Base-by-base conservation (phyloP, 2,797 vertebrate genomes). In the Oryzias dopingdopingensis region DNA sequence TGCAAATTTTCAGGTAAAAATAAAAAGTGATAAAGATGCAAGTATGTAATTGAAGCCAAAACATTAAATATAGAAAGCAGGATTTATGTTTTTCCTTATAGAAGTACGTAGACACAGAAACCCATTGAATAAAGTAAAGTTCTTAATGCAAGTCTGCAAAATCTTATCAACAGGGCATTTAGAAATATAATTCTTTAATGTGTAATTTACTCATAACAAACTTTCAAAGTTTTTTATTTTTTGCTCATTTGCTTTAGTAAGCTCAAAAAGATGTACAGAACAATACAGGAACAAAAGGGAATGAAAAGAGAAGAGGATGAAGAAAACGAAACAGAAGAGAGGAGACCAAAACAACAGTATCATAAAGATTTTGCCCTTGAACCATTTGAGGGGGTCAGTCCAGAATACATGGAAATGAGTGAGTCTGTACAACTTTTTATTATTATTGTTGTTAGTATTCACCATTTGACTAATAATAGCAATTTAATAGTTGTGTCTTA, bases 341-440 rank as follows among this genome's bases (percentile, higher is more conserved):
- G 91, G 80, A 86, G 83, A 46, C 84, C 90, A 12, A 90, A 90
- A 20, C 93, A 95, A 51, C 96, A 96, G 4, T 98, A 95, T 93
- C 91, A 95, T 56, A 89, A 93, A 7, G 96, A 99, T 76, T 94
- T 95, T 23, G 82, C 81, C 43, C 89, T 98, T 71, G 97, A 99
- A 59, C 96, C 96, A 0, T 98, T 90, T 65, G 96, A 95, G 4
- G 96, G 97, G 0, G 86, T 99, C 57, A 95, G 91, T 52, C 95
- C 97, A 4, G 97, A 99, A 67, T 99, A 98, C 84, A 99, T 99
- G 97, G 96, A 99, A 82, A 99, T 99, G 97, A 96, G 97, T 99
- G 83, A 91, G 95, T 88, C 1, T 46, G 15, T 24, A 49, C 7
- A 22, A 7, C 4, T 59, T 14, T 45, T 2, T 29, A 12, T 18